phyloP scores from a whole-genome alignment of 2,113 vertebrate genomes.

The Amblyopsis rosae region DNA sequence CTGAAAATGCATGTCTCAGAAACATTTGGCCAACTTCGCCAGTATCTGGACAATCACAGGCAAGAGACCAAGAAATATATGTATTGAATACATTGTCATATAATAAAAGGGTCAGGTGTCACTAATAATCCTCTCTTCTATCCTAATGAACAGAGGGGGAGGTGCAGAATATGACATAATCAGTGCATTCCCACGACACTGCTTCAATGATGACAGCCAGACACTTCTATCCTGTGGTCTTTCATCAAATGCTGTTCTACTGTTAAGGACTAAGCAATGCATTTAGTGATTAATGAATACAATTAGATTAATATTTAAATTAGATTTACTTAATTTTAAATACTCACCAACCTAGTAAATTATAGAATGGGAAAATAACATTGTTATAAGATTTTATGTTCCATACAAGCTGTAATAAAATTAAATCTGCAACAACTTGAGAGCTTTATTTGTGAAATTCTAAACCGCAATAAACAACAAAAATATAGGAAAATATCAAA shows the following conservation, averaged over 20 bases:
- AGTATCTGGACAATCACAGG: conserved; percentile 80
- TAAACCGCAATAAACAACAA: conserved; percentile 70
- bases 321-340: neutral
- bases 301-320: neutral
- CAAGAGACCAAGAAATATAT: conserved; percentile 36
- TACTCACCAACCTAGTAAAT: neutral
- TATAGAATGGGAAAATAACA: neutral
- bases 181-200: conserved; percentile 77
- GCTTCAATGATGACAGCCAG: conserved; percentile 73
- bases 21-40: conserved; percentile 83
- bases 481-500: conserved; percentile 74
- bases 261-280: conserved; percentile 66
- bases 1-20: conserved; percentile 81
- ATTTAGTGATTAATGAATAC: neutral
- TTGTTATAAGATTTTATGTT: neutral
- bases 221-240: conserved; percentile 82
- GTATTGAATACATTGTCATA: neutral
- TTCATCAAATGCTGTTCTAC: conserved; percentile 71
- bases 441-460: conserved; percentile 79
- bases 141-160: conserved; percentile 67
- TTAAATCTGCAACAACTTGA: conserved; percentile 1
- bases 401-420: neutral
- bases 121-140: neutral
- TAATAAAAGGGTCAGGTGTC: neutral
- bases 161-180: conserved; percentile 83